Conservation (phyloP, 2,113 vertebrate species). For the Psittacula cyanocephala region DNA sequence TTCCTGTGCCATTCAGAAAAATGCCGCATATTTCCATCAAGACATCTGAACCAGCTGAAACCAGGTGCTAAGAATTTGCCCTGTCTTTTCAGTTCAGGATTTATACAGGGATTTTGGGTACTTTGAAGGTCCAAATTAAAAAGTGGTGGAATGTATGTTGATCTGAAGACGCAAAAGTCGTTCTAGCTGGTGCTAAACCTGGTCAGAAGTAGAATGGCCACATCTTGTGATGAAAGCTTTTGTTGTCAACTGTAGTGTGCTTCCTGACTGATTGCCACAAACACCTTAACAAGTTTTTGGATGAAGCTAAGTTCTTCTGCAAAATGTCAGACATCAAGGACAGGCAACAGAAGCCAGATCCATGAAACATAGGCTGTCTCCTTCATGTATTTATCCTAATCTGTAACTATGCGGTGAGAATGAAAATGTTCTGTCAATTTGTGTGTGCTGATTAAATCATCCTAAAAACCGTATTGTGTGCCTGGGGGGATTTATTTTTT, state of each 20-base stretch:
- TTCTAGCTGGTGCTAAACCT: background rate
- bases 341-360: background rate
- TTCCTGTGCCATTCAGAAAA: constrained; percentile 3
- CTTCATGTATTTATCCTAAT: background rate
- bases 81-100: background rate
- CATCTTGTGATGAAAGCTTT: background rate
- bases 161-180: background rate
- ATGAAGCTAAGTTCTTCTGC: background rate
- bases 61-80: background rate
- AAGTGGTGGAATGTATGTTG: background rate
- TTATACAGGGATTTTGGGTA: background rate
- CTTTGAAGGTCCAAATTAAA: background rate
- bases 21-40: background rate
- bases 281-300: background rate
- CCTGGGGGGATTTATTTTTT: background rate
- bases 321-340: background rate
- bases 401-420: background rate
- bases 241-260: background rate
- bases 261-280: background rate
- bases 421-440: background rate
- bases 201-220: background rate
- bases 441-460: background rate
- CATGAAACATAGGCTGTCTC: background rate
- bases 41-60: background rate
- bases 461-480: background rate